Percentiles rank a stretch among this genome's conserved stretches.
Evolutionary conservation across 2,888 invertebrate genomes (phyloP).

Genomic region (Thereva nobilitata): DNA sequence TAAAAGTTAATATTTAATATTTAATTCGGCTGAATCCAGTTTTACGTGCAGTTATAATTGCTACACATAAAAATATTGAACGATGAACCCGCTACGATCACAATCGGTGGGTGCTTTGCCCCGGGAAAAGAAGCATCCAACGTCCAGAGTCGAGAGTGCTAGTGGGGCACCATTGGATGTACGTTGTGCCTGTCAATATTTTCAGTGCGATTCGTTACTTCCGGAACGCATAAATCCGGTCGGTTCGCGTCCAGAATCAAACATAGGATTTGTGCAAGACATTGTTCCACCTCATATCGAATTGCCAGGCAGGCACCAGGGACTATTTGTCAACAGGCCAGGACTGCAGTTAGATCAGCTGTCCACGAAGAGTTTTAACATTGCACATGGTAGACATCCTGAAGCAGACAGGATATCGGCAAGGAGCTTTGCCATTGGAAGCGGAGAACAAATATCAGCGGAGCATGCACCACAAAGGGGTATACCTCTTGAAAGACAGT

Average conservation of each 20-base stretch:
- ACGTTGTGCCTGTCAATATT: conserved; percentile 84
- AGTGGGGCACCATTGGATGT: conserved; percentile 77
- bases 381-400: conserved; percentile 39
- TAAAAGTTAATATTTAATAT: too few species aligned
- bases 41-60: not conserved
- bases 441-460: conserved; percentile 29
- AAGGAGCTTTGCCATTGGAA: conserved; percentile 47
- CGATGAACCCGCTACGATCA: conserved; percentile 61
- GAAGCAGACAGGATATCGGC: conserved; percentile 47
- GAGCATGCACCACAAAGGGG: conserved; percentile 31
- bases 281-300: conserved; percentile 7
- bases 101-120: conserved; percentile 71
- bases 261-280: conserved; percentile 52
- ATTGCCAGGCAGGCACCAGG: conserved; percentile 44
- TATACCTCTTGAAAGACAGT: conserved; percentile 48
- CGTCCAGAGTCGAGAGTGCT: conserved; percentile 73
- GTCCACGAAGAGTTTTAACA: conserved; percentile 49
- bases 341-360: conserved; percentile 47
- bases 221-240: conserved; percentile 75
- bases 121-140: conserved; percentile 66
- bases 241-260: conserved; percentile 67
- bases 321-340: conserved; percentile 53
- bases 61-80: conserved; percentile 47
- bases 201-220: conserved; percentile 76
- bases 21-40: too few species aligned